Percentiles rank a stretch among this genome's conserved stretches.
Evolutionary conservation across 2,113 vertebrate species (phyloP).

Genomic region (Centropus unirufus): DNA sequence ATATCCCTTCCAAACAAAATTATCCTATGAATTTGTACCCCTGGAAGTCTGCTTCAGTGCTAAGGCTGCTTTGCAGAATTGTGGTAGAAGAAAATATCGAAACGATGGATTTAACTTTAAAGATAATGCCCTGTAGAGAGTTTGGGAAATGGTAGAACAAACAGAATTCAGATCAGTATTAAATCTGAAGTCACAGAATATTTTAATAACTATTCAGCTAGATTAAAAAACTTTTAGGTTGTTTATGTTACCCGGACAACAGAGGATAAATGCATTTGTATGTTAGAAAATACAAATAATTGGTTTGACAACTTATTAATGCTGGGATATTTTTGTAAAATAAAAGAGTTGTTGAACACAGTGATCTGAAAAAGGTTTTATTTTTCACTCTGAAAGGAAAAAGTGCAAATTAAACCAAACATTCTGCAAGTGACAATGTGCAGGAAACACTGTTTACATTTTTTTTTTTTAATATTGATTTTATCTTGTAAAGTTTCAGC

Average conservation of each 20-base stretch:
- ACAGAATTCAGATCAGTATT: neutral
- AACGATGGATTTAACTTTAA: fast-evolving
- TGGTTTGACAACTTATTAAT: neutral
- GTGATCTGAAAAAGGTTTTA: neutral
- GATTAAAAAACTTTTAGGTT: neutral
- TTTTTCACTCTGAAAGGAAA: neutral
- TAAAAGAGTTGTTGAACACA: neutral
- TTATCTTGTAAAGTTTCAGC: neutral
- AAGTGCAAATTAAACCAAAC: neutral
- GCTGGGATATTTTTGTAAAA: neutral
- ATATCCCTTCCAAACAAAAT: neutral
- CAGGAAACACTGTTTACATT: neutral
- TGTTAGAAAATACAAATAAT: neutral
- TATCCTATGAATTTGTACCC: neutral
- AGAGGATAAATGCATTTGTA: neutral
- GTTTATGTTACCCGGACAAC: neutral
- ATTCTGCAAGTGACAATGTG: neutral
- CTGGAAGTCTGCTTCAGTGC: neutral
- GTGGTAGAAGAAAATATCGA: neutral
- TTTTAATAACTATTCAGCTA: neutral
- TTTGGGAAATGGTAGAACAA: neutral
- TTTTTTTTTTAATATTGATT: neutral
- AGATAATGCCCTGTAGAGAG: neutral
- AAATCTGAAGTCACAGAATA: neutral
- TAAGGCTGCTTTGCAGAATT: neutral